Evolutionary conservation across 1,140 invertebrate species (phyloP).

Genomic region (Brachionus koreanus): DNA sequence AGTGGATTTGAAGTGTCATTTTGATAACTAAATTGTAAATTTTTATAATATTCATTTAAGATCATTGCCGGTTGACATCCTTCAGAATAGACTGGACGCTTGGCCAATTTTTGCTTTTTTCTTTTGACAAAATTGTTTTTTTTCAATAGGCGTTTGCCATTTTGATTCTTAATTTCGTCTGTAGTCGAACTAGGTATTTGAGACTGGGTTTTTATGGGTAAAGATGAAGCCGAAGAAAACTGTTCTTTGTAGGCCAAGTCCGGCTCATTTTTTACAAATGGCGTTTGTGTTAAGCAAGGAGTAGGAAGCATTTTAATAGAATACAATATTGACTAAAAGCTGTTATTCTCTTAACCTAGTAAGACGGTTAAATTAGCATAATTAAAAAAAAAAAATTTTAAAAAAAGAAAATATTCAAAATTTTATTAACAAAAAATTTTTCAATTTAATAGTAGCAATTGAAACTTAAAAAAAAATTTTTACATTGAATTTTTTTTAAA

Average conservation of each 20-base stretch:
- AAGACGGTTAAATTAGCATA: not conserved
- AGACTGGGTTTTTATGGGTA: not conserved
- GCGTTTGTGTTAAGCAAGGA: not conserved
- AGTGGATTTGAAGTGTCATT: not conserved
- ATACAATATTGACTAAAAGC: not conserved
- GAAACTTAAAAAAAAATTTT: too few relatives aligned
- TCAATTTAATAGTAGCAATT: too few relatives aligned
- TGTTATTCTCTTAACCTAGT: not conserved
- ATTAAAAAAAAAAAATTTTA: not conserved
- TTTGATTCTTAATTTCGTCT: not conserved
- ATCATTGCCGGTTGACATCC: conserved; percentile 11
- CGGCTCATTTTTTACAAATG: not conserved
- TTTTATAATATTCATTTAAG: not conserved
- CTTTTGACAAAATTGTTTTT: not conserved
- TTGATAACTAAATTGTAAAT: not conserved
- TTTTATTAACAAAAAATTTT: not conserved
- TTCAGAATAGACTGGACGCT: not conserved
- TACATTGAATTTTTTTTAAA: too few relatives aligned
- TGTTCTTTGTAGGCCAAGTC: not conserved
- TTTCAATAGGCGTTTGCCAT: not conserved
- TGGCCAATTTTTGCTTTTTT: conserved; percentile 23
- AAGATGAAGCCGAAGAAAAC: not conserved
- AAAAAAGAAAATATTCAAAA: not conserved
- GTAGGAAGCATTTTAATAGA: not conserved
- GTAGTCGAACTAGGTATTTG: not conserved